These are phyloP conservation scores for Tichodroma muraria DNA, from an alignment of 2,113 vertebrate genomes.

Conservation along the genomic window DNA sequence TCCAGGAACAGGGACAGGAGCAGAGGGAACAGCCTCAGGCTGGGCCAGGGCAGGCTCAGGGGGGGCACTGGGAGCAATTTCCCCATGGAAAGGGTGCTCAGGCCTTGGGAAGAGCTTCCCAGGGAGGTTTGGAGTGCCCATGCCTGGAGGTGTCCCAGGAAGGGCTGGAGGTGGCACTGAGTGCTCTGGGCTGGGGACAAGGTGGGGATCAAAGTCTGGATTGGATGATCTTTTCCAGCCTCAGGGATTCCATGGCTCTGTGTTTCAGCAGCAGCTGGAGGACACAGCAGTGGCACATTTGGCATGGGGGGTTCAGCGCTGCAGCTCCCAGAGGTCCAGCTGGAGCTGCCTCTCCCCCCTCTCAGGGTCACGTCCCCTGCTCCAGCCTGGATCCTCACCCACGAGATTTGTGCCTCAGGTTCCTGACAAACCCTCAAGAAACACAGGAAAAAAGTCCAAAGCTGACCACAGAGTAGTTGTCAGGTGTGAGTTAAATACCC, in stretches of 20 bases:
- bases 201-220: not conserved
- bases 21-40: too few relatives aligned
- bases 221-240: not conserved
- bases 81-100: not conserved
- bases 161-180: not conserved
- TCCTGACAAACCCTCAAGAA: not conserved
- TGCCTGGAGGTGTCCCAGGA: not conserved
- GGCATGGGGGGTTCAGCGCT: not conserved
- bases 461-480: not conserved
- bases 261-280: not conserved
- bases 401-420: rapidly evolving
- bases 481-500: not conserved
- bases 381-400: not conserved
- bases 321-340: rapidly evolving
- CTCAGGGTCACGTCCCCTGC: not conserved
- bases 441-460: not conserved
- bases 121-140: not conserved
- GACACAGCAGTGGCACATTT: not conserved
- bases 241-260: not conserved
- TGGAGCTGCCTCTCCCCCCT: not conserved
- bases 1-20: too few relatives aligned
- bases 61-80: not conserved
- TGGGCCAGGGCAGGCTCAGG: not conserved
- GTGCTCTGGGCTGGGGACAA: not conserved
- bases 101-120: not conserved